Evolutionary conservation across 1,140 invertebrate species (phyloP).

Genomic region (Lutraria rhynchaena): DNA sequence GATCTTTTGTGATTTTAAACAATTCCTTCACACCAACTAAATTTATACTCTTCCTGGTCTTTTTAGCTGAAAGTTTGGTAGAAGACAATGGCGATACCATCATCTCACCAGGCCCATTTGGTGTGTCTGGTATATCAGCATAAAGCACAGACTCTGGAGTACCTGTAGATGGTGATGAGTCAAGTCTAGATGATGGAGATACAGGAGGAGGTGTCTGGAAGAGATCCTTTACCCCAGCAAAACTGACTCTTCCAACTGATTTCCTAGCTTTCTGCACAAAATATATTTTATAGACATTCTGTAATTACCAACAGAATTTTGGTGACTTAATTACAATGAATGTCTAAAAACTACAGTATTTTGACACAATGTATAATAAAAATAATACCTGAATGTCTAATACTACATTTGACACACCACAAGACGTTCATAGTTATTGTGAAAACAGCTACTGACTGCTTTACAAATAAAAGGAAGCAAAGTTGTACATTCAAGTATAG

Average conservation of each 20-base stretch:
- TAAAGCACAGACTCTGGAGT: constrained; percentile 64
- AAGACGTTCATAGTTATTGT: too few species aligned
- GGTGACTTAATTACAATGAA: too few species aligned
- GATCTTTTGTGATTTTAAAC: constrained; percentile 30
- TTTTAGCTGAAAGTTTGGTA: constrained; percentile 31
- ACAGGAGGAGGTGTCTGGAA: constrained; percentile 56
- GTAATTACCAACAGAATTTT: too few species aligned
- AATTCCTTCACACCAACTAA: constrained; percentile 49
- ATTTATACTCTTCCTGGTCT: constrained; percentile 22
- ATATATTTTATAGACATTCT: background rate
- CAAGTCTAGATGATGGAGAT: constrained; percentile 12
- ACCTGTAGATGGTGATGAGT: constrained; percentile 5
- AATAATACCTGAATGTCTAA: too few species aligned
- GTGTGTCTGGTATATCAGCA: constrained; percentile 76
- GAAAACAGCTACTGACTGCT: too few species aligned
- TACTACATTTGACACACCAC: too few species aligned
- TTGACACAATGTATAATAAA: too few species aligned
- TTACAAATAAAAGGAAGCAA: too few species aligned
- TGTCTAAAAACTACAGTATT: too few species aligned
- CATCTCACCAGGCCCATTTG: constrained; percentile 76
- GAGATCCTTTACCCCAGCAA: constrained; percentile 65
- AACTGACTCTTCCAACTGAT: constrained; percentile 53
- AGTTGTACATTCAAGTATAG: too few species aligned
- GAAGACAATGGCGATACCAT: constrained; percentile 73
- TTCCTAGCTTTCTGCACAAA: constrained; percentile 15